phyloP scores from a whole-genome alignment of 30 jellyfish, hydroid and myxozoan species.

The Rhopilema esculentum region DNA sequence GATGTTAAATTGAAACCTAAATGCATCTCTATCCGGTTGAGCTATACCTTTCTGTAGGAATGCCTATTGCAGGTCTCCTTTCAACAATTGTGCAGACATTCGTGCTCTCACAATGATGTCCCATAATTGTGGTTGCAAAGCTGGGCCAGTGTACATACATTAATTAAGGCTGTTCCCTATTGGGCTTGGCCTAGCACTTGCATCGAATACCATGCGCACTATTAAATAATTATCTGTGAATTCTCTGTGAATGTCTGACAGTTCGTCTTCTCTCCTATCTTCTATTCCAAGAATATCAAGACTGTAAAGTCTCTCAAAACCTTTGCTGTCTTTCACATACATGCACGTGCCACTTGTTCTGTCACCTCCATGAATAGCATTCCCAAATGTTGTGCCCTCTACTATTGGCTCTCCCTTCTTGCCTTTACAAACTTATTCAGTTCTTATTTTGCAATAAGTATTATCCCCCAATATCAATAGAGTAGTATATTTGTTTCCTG shows the following conservation, averaged over 20 bases:
- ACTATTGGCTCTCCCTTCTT: conserved; percentile 59
- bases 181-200: conserved; percentile 55
- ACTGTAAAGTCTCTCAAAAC: conserved; percentile 16
- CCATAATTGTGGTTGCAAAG: conserved; percentile 59
- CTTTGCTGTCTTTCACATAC: conserved; percentile 32
- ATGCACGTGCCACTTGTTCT: conserved; percentile 28
- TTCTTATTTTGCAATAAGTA: conserved; percentile 46
- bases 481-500: conserved; percentile 32
- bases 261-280: conserved; percentile 54
- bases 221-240: conserved; percentile 14
- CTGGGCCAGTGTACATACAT: conserved; percentile 46
- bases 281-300: conserved; percentile 43
- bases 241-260: conserved; percentile 31
- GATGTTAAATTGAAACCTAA: conserved; percentile 47
- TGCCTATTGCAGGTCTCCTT: conserved; percentile 50
- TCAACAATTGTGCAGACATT: conserved; percentile 42
- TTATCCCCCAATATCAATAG: conserved; percentile 54
- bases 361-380: conserved; percentile 24
- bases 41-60: conserved; percentile 53
- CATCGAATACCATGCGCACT: conserved; percentile 54
- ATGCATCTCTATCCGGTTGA: conserved; percentile 51
- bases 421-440: conserved; percentile 40
- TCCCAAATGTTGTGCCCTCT: conserved; percentile 57
- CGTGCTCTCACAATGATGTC: conserved; percentile 55
- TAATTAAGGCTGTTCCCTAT: conserved; percentile 13